Conservation (phyloP, 2,888 invertebrate genomes). For the Taphrorychus bicolor region DNA sequence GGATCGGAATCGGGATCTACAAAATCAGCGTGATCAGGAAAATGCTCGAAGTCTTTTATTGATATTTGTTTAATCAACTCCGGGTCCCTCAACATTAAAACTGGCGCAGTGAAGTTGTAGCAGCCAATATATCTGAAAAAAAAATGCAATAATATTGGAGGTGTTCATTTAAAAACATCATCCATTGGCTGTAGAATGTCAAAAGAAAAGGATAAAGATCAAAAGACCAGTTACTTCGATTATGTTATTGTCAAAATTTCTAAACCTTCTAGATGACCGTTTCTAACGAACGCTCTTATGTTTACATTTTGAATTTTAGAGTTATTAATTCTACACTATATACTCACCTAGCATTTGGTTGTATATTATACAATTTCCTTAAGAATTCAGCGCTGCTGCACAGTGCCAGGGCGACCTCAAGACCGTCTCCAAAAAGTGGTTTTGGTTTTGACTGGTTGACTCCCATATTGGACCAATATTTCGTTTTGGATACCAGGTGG, state of each 20-base stretch:
- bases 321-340: too few species aligned
- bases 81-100: slow-evolving; percentile 63
- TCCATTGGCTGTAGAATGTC: not conserved
- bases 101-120: slow-evolving; percentile 54
- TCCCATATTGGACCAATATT: slow-evolving; percentile 28
- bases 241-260: too few species aligned
- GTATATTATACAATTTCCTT: slow-evolving; percentile 38
- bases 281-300: too few species aligned
- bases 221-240: too few species aligned
- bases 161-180: not conserved
- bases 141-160: not conserved
- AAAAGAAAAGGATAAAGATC: too few species aligned
- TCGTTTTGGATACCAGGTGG: slow-evolving; percentile 10
- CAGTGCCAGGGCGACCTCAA: slow-evolving; percentile 19
- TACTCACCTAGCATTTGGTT: slow-evolving; percentile 34
- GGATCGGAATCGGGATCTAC: slow-evolving; percentile 56
- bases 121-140: slow-evolving; percentile 46
- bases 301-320: too few species aligned
- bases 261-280: too few species aligned
- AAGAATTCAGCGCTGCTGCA: slow-evolving; percentile 37
- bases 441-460: slow-evolving; percentile 36
- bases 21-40: slow-evolving; percentile 58
- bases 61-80: slow-evolving; percentile 66
- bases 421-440: slow-evolving; percentile 40
- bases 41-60: slow-evolving; percentile 67